Evolutionary conservation across 2,888 invertebrate genomes (phyloP), one percentile per base, ranked within the genome.

Genomic region (Gymnoscelis rufifasciata): DNA sequence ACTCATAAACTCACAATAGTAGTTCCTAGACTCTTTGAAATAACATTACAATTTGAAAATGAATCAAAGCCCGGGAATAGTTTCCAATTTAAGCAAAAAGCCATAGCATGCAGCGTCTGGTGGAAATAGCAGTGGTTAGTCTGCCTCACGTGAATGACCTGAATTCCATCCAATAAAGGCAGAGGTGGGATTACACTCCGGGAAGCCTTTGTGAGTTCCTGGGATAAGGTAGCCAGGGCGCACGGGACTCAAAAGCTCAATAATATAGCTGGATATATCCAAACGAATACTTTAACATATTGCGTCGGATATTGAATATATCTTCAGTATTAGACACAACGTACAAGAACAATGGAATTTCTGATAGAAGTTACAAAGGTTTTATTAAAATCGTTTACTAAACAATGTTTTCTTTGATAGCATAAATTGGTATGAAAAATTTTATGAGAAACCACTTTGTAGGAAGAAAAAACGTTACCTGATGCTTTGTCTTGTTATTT

Each of bases 141-240:
- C 37, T 37, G 55, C 49, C 53, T 51, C 64, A 69, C 64, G 64
- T 71, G 71, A 70, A 71, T 68, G 63, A 62, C 47, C 59, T 53
- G 65, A 62, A 71, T 68, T 64, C 59, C 60, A 68, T 68, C 63
- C 65, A 63, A 72, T 71, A 72, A 70, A 64, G 60, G 58, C 55
- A 35, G 49, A 60, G 58, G 51, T 37, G 44, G 60, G 51, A 64
- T 60, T 52, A 50, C 53, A 62, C 72, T 59, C 65, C 27, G 45
- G 61, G 57, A 71, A 63, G 63, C 63, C 60, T 69, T 71, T 66
- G 68, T 63, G 60, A 56, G 56, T 56, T 19, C 56, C 33, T 23
- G 51, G 35, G 29, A 38, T 37, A 41, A 33, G 31, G 28, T 47
- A 35, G 40, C 28, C 19, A 46, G n/a, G n/a, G 42, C 33, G 42